Conservation (phyloP, 2,888 invertebrate species). For the Orthosia gothica region DNA sequence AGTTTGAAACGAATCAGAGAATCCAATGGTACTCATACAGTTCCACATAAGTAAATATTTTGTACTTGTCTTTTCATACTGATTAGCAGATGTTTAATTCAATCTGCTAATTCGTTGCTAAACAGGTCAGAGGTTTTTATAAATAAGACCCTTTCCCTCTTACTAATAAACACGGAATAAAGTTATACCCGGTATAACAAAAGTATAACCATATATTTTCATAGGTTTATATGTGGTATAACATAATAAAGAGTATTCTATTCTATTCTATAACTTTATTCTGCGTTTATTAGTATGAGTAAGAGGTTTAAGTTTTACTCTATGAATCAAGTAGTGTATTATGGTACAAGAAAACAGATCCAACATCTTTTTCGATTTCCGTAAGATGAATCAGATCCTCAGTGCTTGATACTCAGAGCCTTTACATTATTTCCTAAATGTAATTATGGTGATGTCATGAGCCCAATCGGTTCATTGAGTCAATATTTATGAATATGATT, state of each 20-base stretch:
- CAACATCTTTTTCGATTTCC: not conserved
- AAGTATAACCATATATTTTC: too few species aligned
- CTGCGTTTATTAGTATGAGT: too few species aligned
- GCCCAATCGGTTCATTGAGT: conserved; percentile 28
- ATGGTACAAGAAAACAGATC: not conserved
- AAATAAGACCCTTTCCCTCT: too few species aligned
- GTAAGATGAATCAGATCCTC: conserved; percentile 14
- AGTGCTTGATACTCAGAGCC: conserved; percentile 1
- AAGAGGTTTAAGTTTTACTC: not conserved
- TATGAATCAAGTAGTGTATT: not conserved
- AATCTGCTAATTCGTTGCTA: too few species aligned
- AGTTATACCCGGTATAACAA: too few species aligned
- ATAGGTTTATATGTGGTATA: too few species aligned
- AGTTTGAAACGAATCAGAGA: not conserved
- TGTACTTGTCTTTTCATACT: not conserved
- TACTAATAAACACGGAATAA: too few species aligned
- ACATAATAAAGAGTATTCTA: too few species aligned
- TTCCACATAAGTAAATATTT: not conserved
- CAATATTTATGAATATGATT: conserved; percentile 25
- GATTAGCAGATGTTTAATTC: too few species aligned
- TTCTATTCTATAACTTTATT: too few species aligned
- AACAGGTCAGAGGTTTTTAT: too few species aligned
- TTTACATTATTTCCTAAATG: conserved; percentile 18
- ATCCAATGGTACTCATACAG: too few species aligned
- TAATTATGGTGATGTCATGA: conserved; percentile 41